Evolutionary conservation across 2,797 vertebrate genomes (phyloP), one percentile per base, ranked within the genome.

Genomic region (Lacerta bilineata): DNA sequence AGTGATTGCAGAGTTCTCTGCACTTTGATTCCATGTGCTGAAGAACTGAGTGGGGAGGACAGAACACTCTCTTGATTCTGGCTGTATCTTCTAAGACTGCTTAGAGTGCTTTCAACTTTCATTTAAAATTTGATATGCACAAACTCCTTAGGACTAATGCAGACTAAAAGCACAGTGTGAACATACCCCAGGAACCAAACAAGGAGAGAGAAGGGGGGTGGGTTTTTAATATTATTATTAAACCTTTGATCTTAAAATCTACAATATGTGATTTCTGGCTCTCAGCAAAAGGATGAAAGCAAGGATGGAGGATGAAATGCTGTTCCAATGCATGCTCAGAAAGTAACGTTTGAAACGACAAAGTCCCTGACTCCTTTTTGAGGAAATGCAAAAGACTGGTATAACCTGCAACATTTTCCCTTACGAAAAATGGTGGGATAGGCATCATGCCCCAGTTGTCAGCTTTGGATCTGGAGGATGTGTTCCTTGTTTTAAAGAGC

Each of bases 181-280:
- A 68, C 33, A 39, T 9, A 83, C 25, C 41, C 33, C 6, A n/a
- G 68, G 80, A 88, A 88, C 23, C 25, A 11, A 88, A 69, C 50
- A 55, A 55, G 50, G 50, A 9, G n/a, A 39, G 59, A 9, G 3
- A 27, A 66, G 8, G 84, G 20, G 10, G 3, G 3, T 36, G 25
- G 2, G 15, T 7, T n/a, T 46, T 5, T 74, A 69, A 55, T 55
- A 55, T 55, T 15, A 55, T 55, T 55, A 55, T 50, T 83, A 39
- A 39, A 10, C 43, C 27, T 78, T 33, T 69, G 75, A n/a, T 80
- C 41, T 71, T 87, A 71, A 80, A 80, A 72, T n/a, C 66, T 87
- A 20, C 17, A 71, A 4, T 3, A 59, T 46, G 20, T 46, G 87
- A 33, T 5, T 72, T 43, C 36, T 84, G 46, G 13, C 50, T 88